These are phyloP conservation scores for Drosophila biarmipes DNA, from an alignment of 1,140 invertebrate species.

Conservation along the genomic window DNA sequence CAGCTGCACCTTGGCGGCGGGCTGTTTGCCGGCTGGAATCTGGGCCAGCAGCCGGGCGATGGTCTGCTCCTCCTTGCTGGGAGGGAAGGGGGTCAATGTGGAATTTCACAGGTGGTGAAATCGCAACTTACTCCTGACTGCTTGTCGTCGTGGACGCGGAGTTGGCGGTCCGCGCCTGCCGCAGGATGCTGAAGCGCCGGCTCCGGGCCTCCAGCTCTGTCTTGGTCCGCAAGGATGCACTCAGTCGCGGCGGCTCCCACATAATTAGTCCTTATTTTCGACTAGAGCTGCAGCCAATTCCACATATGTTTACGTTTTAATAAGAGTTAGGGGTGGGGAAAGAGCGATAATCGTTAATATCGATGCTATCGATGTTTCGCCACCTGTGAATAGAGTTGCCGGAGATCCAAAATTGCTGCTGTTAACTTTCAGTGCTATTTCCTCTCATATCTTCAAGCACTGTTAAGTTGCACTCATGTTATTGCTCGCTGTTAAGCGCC, in stretches of 20 bases:
- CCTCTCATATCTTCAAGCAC: no score
- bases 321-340: no score
- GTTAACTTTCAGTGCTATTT: no score
- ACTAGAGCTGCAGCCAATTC: not conserved
- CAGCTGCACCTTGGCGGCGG: constrained; percentile 64
- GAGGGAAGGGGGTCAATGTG: not conserved
- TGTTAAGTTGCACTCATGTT: no score
- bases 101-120: constrained; percentile 58
- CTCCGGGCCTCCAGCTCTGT: constrained; percentile 72
- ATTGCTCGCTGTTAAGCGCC: no score
- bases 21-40: constrained; percentile 59
- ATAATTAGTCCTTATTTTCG: constrained; percentile 21
- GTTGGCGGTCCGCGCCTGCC: constrained; percentile 13
- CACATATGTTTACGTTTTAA: not conserved
- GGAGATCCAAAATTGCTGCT: no score
- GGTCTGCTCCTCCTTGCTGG: constrained; percentile 58
- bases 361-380: no score
- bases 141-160: constrained; percentile 54
- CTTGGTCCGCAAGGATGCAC: constrained; percentile 69
- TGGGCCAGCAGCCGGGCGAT: constrained; percentile 63
- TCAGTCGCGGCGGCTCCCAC: constrained; percentile 76
- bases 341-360: no score
- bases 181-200: constrained; percentile 31
- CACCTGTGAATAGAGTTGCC: no score
- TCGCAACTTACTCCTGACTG: constrained; percentile 49